Percentiles rank a stretch among this genome's conserved stretches.
These are phyloP conservation scores for Cistogaster globosa DNA, from an alignment of 2,888 invertebrate genomes.

Conservation along the genomic window DNA sequence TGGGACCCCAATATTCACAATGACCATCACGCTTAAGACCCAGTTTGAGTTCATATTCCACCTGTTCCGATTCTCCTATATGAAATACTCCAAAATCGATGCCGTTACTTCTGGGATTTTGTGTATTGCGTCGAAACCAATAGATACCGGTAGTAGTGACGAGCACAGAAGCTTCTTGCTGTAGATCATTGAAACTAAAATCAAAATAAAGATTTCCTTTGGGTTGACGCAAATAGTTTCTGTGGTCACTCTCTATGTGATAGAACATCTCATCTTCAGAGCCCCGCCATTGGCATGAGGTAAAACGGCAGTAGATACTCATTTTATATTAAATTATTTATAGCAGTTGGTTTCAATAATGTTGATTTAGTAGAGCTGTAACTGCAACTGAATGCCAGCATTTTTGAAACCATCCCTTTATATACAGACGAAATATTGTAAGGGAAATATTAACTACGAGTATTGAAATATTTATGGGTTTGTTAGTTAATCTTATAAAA, in stretches of 20 bases:
- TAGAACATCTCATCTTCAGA: slow-evolving; percentile 71
- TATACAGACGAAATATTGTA: neutral
- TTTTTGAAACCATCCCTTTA: neutral
- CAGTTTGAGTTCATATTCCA: slow-evolving; percentile 71
- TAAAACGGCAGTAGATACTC: slow-evolving; percentile 70
- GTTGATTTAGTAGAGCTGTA: neutral
- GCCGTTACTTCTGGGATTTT: slow-evolving; percentile 1
- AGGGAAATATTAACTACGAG: neutral
- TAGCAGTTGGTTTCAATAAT: neutral
- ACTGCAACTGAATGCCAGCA: slow-evolving; percentile 25
- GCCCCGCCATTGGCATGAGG: slow-evolving; percentile 71
- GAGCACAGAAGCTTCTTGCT: slow-evolving; percentile 70
- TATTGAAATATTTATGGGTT: neutral
- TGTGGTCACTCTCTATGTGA: slow-evolving; percentile 72
- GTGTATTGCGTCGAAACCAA: slow-evolving; percentile 69
- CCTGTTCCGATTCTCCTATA: slow-evolving; percentile 73
- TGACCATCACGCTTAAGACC: slow-evolving; percentile 67
- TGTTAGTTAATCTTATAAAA: too few species aligned
- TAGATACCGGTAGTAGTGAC: slow-evolving; percentile 70
- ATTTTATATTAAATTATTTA: neutral
- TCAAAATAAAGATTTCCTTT: slow-evolving; percentile 63
- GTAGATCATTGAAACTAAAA: slow-evolving; percentile 71
- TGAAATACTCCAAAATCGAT: slow-evolving; percentile 73
- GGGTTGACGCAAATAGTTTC: slow-evolving; percentile 67
- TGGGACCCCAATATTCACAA: slow-evolving; percentile 67